Base-by-base conservation (phyloP, 2,797 vertebrate species). In the Arctocebus calabarensis region DNA sequence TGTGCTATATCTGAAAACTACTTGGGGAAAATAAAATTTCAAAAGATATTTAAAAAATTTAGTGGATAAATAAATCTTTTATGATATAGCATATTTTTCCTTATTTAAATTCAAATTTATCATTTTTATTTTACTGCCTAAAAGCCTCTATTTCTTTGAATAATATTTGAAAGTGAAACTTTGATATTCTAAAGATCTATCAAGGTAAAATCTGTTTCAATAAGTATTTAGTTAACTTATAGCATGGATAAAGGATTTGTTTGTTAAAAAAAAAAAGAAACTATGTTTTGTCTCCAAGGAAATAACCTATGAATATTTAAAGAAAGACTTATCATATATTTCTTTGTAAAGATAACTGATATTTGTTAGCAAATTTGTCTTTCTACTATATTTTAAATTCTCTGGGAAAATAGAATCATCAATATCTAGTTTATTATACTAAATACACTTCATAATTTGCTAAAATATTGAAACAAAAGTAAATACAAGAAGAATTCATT, bases 381-480 rank as follows among this genome's bases (percentile, higher is more conserved):
- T 88, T 40, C 27, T 62, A 7, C 87, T 55, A 27, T 37, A 78
- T 57, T 73, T 90, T 90, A 93, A 74, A 81, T 34, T 79, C 32
- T n/a, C 32, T 88, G 23, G 71, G 23, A 70, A 81, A 55, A 89
- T 77, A 88, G 2, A 0, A 52, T 43, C 17, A 48, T 34, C 8
- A 89, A n/a, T 43, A 83, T 66, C 29, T 40, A 87, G n/a, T 14
- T 94, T 62, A 45, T 43, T 90, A 10, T 89, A n/a, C 11, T 78
- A 45, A 88, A 37, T n/a, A 0, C 22, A 86, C 16, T 68, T 45
- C 40, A 37, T 59, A 29, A 32, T 25, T 57, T 27, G 4, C 16
- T 86, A 88, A 71, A 93, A 92, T 75, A 19, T 40, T 87, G 34
- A 92, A 91, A 84, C 32, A 70, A 88, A 84, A 90, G 71, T 71